phyloP scores from a whole-genome alignment of 2,888 invertebrate species.

The Entomobrya proxima region DNA sequence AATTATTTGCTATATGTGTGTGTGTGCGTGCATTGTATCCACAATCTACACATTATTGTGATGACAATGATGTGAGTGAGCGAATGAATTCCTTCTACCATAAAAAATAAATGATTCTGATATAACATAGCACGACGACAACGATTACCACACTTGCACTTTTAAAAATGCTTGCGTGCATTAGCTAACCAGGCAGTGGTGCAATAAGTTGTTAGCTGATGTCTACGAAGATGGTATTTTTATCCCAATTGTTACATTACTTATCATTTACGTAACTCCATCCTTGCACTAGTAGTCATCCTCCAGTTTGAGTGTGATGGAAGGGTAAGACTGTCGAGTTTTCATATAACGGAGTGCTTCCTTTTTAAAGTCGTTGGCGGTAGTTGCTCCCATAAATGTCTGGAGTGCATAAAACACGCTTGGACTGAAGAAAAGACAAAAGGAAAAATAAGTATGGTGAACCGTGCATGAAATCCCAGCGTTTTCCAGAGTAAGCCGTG shows the following conservation, averaged over 20 bases:
- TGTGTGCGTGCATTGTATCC: neutral
- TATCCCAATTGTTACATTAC: conserved; percentile 1
- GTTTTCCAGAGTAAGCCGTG: neutral
- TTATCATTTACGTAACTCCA: conserved; percentile 16
- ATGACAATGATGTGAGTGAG: conserved; percentile 10
- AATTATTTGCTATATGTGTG: neutral
- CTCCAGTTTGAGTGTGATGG: conserved; percentile 33
- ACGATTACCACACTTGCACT: conserved; percentile 25
- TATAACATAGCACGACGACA: conserved; percentile 25
- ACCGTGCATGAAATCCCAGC: neutral
- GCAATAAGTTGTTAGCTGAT: neutral
- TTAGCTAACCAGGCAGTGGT: conserved; percentile 13
- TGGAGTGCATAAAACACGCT: no score
- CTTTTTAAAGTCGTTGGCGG: neutral
- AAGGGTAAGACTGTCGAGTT: conserved; percentile 2
- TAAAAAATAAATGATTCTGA: neutral
- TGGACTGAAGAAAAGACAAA: no score
- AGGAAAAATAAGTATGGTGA: neutral
- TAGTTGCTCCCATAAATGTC: neutral
- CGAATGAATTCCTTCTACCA: neutral
- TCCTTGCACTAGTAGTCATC: conserved; percentile 17
- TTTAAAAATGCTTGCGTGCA: neutral
- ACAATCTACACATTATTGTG: neutral
- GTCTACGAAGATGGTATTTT: conserved; percentile 15
- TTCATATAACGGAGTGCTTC: neutral